phyloP scores from a whole-genome alignment of 2,797 vertebrate species.

The Prionace glauca region DNA sequence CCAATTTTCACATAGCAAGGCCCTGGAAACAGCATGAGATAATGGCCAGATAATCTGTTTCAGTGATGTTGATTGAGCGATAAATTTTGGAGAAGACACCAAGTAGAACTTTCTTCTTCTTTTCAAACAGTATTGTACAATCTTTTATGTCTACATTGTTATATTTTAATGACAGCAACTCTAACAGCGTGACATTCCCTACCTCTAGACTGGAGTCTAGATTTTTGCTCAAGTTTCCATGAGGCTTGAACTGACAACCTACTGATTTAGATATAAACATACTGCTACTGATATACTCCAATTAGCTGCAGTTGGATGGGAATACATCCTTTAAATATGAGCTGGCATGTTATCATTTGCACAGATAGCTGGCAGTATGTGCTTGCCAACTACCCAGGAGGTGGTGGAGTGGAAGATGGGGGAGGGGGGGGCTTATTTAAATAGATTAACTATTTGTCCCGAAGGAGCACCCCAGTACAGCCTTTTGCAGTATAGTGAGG shows the following conservation, averaged over 20 bases:
- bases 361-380: not conserved
- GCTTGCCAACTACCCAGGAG: not conserved
- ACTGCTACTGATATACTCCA: not conserved
- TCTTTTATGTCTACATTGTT: not conserved
- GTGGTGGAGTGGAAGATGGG: not conserved
- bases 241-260: not conserved
- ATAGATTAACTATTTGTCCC: not conserved
- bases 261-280: not conserved
- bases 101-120: not conserved
- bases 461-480: not conserved
- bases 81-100: not conserved
- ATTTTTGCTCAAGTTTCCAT: not conserved
- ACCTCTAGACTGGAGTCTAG: not conserved
- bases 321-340: not conserved
- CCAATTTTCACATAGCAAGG: not conserved
- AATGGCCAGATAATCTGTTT: not conserved
- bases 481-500: not conserved
- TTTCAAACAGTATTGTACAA: not conserved
- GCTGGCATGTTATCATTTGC: not conserved
- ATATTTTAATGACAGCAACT: not conserved
- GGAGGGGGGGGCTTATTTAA: not conserved
- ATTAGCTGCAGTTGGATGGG: not conserved
- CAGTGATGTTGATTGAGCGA: not conserved
- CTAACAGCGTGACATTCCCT: not conserved
- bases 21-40: not conserved